phyloP scores from a whole-genome alignment of 2,113 vertebrate genomes.

The Willisornis vidua region DNA sequence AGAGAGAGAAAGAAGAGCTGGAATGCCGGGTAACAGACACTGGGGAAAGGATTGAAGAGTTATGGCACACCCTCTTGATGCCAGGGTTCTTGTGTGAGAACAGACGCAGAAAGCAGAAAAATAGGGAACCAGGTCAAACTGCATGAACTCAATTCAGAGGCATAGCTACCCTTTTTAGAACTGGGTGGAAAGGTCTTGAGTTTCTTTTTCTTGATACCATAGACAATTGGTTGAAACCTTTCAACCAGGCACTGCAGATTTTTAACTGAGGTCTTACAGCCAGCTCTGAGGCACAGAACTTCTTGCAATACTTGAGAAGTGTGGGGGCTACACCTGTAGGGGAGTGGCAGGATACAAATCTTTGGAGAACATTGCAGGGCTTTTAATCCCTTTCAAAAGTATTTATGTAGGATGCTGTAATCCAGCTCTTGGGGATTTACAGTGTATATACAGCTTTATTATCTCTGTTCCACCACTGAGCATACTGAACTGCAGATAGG shows the following conservation, averaged over 20 bases:
- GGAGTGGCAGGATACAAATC: neutral
- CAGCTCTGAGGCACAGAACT: neutral
- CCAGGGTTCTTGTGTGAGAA: neutral
- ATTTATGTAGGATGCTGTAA: neutral
- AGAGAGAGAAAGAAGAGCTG: neutral
- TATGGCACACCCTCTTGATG: rapidly evolving
- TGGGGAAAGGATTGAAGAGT: rapidly evolving
- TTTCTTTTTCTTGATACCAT: neutral
- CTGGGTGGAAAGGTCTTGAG: neutral
- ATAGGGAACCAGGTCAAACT: neutral
- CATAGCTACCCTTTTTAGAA: neutral
- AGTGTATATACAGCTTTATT: neutral
- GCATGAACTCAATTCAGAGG: neutral
- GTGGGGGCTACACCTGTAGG: neutral
- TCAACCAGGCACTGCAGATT: neutral
- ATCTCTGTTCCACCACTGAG: neutral
- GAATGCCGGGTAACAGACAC: neutral
- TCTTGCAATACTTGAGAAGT: neutral
- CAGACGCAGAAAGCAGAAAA: neutral
- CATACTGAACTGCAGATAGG: neutral
- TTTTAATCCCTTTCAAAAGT: neutral
- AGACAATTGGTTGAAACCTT: neutral
- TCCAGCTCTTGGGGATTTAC: neutral
- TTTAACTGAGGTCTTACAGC: neutral
- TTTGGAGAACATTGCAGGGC: neutral